Percentiles rank a stretch among this genome's conserved stretches.
Evolutionary conservation across 2,113 vertebrate species (phyloP).

Genomic region (Perca schrenkii): DNA sequence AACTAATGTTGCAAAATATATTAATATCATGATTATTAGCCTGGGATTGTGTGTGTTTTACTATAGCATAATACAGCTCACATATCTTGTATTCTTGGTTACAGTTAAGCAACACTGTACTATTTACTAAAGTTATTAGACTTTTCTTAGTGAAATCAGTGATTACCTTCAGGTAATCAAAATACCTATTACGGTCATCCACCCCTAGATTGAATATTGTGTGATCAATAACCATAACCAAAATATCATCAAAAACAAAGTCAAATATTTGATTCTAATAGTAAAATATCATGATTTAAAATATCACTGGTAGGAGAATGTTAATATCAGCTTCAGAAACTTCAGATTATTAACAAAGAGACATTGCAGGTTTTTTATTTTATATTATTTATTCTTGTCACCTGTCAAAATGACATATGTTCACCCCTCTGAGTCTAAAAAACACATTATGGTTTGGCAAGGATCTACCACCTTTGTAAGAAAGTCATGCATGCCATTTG

Average conservation of each 20-base stretch:
- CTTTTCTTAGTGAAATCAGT: neutral
- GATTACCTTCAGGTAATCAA: too few relatives aligned
- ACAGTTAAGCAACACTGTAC: too few relatives aligned
- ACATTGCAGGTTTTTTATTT: conserved; percentile 7
- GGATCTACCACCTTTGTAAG: conserved; percentile 20
- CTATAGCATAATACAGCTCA: neutral
- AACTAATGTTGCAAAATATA: neutral
- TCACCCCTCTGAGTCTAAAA: conserved; percentile 35
- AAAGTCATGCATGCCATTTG: conserved; percentile 51
- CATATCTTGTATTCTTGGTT: neutral
- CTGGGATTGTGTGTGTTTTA: neutral
- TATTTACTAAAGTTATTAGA: neutral
- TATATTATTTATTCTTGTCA: conserved; percentile 61
- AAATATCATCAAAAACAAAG: neutral
- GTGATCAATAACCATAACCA: neutral
- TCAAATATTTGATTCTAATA: neutral
- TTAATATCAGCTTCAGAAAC: neutral
- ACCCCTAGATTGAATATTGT: neutral
- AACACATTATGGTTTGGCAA: conserved; percentile 36
- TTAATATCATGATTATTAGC: neutral
- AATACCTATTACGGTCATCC: neutral
- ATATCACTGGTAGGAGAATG: neutral
- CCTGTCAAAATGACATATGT: conserved; percentile 47
- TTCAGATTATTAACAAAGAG: neutral
- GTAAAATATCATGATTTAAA: neutral